A percentile compares a stretch with the other conserved stretches of the same genome.
These are phyloP conservation scores for Meteorus sp. DNA, from an alignment of 1,140 invertebrate genomes.

Conservation along the genomic window DNA sequence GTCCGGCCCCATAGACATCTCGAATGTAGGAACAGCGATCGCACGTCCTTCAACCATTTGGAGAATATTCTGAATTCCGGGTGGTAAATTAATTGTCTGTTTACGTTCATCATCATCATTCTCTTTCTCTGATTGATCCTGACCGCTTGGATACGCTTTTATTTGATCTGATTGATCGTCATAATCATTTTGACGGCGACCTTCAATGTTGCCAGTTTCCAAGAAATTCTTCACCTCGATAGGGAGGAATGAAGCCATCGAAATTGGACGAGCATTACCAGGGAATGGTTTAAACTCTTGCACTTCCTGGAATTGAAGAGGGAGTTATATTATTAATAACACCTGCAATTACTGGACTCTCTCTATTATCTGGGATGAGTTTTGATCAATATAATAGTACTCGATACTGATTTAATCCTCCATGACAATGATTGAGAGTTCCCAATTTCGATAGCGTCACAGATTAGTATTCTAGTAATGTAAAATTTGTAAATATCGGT, in stretches of 20 bases:
- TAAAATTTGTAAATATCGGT: conserved; percentile 13
- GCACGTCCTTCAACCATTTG: conserved; percentile 50
- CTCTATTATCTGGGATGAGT: too few species aligned
- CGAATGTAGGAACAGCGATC: conserved; percentile 44
- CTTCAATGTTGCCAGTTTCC: conserved; percentile 51
- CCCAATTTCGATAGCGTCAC: background rate
- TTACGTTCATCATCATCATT: conserved; percentile 37
- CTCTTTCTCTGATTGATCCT: conserved; percentile 40
- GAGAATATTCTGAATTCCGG: conserved; percentile 49
- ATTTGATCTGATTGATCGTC: conserved; percentile 44
- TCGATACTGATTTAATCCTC: too few species aligned
- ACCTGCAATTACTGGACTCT: background rate
- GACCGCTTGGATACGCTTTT: conserved; percentile 43
- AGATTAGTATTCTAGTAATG: background rate
- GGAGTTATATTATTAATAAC: background rate
- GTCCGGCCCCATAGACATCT: conserved; percentile 43
- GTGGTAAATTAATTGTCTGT: conserved; percentile 47
- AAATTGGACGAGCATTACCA: conserved; percentile 43
- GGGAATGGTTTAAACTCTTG: conserved; percentile 52
- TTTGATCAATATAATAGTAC: too few species aligned
- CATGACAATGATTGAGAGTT: background rate
- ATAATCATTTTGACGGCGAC: conserved; percentile 33
- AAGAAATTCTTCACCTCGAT: conserved; percentile 51
- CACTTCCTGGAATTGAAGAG: conserved; percentile 24
- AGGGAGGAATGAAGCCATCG: conserved; percentile 48